phyloP scores from a whole-genome alignment of 1,140 invertebrate species.

The Ceratina calcarata region DNA sequence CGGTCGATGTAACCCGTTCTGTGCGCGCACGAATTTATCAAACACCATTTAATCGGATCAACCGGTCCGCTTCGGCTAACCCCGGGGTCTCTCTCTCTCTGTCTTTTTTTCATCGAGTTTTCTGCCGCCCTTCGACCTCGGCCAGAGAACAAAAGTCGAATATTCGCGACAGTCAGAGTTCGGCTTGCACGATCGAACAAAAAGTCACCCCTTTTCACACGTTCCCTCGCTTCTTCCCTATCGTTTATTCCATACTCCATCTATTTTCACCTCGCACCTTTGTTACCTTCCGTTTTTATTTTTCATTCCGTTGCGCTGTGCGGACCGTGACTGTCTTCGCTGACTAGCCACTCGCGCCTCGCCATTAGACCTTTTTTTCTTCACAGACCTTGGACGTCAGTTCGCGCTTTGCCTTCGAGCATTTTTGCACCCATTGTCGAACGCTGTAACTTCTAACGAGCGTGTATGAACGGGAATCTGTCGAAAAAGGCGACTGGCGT shows the following conservation, averaged over 20 bases:
- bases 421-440: conserved; percentile 61
- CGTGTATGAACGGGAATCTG: conserved; percentile 49
- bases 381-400: conserved; percentile 52
- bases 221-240: conserved; percentile 26
- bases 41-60: conserved; percentile 53
- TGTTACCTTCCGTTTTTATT: not conserved
- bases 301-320: not conserved
- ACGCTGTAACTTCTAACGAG: conserved; percentile 31
- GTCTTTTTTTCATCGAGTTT: not conserved
- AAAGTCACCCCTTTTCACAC: conserved; percentile 16
- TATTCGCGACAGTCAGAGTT: conserved; percentile 43
- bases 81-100: not conserved
- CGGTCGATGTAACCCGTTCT: conserved; percentile 32
- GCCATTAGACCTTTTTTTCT: not conserved
- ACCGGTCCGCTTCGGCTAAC: not conserved
- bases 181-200: conserved; percentile 10
- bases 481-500: conserved; percentile 2
- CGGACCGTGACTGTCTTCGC: not conserved
- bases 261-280: not conserved
- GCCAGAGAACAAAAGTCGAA: conserved; percentile 47
- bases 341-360: not conserved
- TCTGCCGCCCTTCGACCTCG: conserved; percentile 1
- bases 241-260: conserved; percentile 37
- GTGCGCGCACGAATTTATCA: conserved; percentile 45
- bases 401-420: conserved; percentile 53